Evolutionary conservation across 92 coral and sea anemone genomes (phyloP), one percentile per base, ranked within the genome.

Genomic region (Umimayanthus kanabou): DNA sequence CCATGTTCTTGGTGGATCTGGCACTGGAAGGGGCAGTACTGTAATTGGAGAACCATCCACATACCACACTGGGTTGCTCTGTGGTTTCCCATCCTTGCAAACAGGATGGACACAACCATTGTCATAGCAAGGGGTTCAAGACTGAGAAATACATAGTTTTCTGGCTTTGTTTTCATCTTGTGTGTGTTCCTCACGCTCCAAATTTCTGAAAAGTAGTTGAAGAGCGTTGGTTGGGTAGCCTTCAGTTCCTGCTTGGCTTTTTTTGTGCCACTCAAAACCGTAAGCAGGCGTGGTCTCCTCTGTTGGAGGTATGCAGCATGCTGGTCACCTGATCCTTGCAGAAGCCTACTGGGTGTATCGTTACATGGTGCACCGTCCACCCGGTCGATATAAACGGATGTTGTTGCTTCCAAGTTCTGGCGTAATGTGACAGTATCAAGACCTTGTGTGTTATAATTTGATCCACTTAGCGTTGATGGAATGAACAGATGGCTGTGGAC

Each of bases 351-450:
- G n/a, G 82, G 37, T 4, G 72, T 78, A 13, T 85, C 84, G 13
- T 90, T 90, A 85, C 91, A 91, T 53, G 90, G 93, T 88, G 90
- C 91, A 57, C 91, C 91, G 61, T 88, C 82, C 47, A 89, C 94
- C 5, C 90, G 20, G 73, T 91, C 67, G 13, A 91, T 89, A 22
- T 91, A 91, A 11, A 85, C 94, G 5, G 73, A 81, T 73, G 66
- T 85, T 80, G 94, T 92, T 33, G 89, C 76, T 33, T 85, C 80
- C 74, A 89, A 65, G 80, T 89, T 92, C 73, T 80, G 69, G 13
- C 77, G 77, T 45, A 92, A 43, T 50, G 85, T 85, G 58, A 18
- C 85, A 0, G 78, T 23, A 73, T 80, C 79, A 23, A 80, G 50
- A 39, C 93, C 90, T 25, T 80, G 16, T 11, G 73, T 25, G 58